Conservation (phyloP, 2,888 invertebrate genomes). For the Callinectes sapidus region DNA sequence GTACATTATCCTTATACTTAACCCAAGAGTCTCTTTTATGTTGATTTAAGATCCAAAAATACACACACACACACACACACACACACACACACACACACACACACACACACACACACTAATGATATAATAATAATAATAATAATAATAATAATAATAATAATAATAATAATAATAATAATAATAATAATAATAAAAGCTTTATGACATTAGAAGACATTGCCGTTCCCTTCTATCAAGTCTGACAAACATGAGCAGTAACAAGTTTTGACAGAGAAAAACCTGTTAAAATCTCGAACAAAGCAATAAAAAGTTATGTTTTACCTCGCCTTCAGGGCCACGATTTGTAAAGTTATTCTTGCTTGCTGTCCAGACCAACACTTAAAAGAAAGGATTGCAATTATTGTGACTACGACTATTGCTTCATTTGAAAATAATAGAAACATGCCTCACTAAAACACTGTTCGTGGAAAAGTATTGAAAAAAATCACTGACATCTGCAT, state of each 20-base stretch:
- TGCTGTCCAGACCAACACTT: not conserved
- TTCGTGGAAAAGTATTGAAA: not conserved
- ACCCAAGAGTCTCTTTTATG: no score
- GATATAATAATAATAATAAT: no score
- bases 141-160: no score
- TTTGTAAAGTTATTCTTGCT: not conserved
- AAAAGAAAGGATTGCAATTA: not conserved
- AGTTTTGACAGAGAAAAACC: not conserved
- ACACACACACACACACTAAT: not conserved
- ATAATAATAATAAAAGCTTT: not conserved
- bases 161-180: not conserved
- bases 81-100: not conserved
- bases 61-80: not conserved
- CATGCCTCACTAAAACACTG: not conserved
- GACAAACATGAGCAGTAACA: not conserved
- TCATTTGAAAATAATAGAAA: not conserved
- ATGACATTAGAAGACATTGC: not conserved
- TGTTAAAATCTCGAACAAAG: not conserved
- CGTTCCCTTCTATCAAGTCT: not conserved
- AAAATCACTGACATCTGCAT: not conserved
- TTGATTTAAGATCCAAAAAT: not conserved
- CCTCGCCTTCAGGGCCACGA: not conserved
- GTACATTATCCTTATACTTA: no score
- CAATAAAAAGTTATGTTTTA: not conserved
- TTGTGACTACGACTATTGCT: not conserved